Base-by-base conservation (phyloP, 2,888 invertebrate genomes). In the Anthophora plumipes region DNA sequence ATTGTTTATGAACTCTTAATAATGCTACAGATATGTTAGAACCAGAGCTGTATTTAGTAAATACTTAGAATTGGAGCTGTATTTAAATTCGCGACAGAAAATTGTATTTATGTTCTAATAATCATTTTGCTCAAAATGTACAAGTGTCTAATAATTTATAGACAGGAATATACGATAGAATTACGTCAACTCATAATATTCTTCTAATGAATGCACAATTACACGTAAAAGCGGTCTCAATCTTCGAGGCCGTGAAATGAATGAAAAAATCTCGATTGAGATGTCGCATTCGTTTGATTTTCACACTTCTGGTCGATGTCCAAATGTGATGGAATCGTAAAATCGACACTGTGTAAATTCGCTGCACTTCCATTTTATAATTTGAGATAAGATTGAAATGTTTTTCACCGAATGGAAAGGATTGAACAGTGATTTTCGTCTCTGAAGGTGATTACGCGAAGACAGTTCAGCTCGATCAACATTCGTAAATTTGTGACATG, bases 401-500 rank as follows among this genome's bases (percentile, higher is more conserved):
- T 25, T 22, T n/a, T 66, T 73, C 41, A 54, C 59, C 50, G 31
- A 7, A 8, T 66, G 43, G 17, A 52, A 17, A 7, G n/a, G n/a
- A n/a, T n/a, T n/a, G n/a, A n/a, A n/a, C n/a, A n/a, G n/a, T n/a
- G 5, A 60, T n/a, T 20, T 20, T 1, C 7, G 9, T 14, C 43
- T 57, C 6, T 3, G 12, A 31, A 11, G 31, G n/a, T 8, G 57
- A 0, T n/a, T n/a, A 20, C n/a, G 17, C 14, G 22, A 48, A 31
- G 37, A 59, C 59, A 50, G 68, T 22, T 37, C 5, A 20, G 17
- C 7, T 0, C 48, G 71, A 64, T 71, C 41, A 64, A 50, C 55
- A 64, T 72, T 76, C 64, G 59, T 57, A 64, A 64, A 64, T 55
- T 76, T 37, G 9, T 4, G 9, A n/a, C 17, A 57, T 25, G 46